phyloP scores from a whole-genome alignment of 1,140 invertebrate species.

The Drosophila miranda region DNA sequence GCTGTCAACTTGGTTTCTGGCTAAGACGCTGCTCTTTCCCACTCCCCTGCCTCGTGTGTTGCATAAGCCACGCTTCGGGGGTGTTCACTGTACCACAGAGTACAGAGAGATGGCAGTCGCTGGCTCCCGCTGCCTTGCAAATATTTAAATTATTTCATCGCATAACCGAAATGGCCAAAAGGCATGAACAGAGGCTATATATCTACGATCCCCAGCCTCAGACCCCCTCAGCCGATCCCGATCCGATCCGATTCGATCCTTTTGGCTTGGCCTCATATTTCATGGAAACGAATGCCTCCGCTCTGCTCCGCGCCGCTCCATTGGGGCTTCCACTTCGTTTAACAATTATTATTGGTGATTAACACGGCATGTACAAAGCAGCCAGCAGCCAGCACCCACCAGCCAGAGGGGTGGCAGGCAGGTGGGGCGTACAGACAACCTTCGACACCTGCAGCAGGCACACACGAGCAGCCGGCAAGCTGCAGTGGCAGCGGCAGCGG shows the following conservation, averaged over 20 bases:
- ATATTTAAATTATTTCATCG: slow-evolving; percentile 81
- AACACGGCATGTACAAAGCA: slow-evolving; percentile 74
- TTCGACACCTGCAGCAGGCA: slow-evolving; percentile 72
- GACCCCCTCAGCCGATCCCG: slow-evolving; percentile 8
- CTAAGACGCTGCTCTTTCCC: slow-evolving; percentile 5
- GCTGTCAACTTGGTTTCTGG: slow-evolving; percentile 60
- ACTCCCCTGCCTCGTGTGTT: slow-evolving; percentile 22
- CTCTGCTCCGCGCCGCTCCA: no score
- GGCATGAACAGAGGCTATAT: slow-evolving; percentile 49
- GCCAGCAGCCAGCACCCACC: slow-evolving; percentile 1
- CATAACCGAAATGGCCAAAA: slow-evolving; percentile 74
- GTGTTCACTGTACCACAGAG: slow-evolving; percentile 44
- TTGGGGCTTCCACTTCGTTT: slow-evolving; percentile 66
- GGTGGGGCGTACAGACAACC: slow-evolving; percentile 53
- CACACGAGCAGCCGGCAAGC: background rate
- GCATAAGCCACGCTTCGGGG: slow-evolving; percentile 73
- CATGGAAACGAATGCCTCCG: no score
- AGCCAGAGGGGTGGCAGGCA: background rate
- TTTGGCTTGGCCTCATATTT: no score
- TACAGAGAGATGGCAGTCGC: background rate
- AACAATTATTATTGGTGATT: slow-evolving; percentile 81
- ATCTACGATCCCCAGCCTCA: no score
- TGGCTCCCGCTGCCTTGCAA: slow-evolving; percentile 59
- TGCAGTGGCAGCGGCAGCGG: no score
- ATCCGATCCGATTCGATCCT: no score